These are phyloP conservation scores for Actinia equina DNA, from an alignment of 64 coral and sea anemone genomes.

Conservation along the genomic window DNA sequence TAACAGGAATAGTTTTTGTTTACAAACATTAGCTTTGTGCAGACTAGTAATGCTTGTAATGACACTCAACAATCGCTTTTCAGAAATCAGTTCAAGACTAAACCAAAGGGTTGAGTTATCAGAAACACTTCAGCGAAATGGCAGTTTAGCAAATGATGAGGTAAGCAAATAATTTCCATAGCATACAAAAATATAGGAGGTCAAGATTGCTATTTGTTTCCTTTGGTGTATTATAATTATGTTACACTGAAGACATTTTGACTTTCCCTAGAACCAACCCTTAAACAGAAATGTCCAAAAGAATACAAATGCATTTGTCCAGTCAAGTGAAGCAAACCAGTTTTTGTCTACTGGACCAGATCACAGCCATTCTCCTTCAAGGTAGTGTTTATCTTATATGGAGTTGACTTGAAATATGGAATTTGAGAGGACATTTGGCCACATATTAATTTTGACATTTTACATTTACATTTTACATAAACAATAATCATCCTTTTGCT, in stretches of 20 bases:
- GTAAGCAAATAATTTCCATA: neutral
- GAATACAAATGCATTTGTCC: neutral
- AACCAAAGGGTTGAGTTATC: neutral
- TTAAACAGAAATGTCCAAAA: neutral
- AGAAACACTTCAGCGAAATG: neutral
- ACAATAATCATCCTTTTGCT: too few species aligned
- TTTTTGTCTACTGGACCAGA: neutral
- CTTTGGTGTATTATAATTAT: neutral
- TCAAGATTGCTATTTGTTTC: too few species aligned
- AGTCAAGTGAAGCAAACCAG: conserved; percentile 17
- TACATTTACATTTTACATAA: too few species aligned
- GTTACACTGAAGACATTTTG: neutral
- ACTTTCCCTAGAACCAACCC: neutral
- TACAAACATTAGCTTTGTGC: too few species aligned
- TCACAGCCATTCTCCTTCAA: neutral
- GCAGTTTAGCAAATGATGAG: neutral
- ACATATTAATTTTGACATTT: too few species aligned
- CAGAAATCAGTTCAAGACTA: neutral
- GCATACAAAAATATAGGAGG: too few species aligned
- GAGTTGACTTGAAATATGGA: too few species aligned
- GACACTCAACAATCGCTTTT: neutral
- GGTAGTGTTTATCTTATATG: neutral
- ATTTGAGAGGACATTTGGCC: too few species aligned
- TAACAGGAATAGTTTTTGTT: too few species aligned
- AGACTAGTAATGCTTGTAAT: too few species aligned